These are phyloP conservation scores for Campoletis sonorensis DNA, from an alignment of 1,140 invertebrate genomes.

Conservation along the genomic window DNA sequence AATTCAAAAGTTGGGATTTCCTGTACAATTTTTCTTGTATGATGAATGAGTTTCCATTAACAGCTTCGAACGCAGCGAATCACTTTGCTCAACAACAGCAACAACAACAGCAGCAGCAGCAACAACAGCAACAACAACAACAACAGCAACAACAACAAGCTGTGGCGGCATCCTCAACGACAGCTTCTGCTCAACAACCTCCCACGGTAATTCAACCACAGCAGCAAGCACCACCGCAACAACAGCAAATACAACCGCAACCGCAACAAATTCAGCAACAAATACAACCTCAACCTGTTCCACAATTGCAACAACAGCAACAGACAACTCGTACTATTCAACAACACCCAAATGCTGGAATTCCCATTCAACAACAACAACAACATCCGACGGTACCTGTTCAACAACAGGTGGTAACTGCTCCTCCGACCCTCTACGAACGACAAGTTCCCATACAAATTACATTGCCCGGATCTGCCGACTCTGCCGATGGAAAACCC, in stretches of 20 bases:
- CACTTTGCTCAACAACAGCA: conserved; percentile 65
- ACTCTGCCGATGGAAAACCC: conserved; percentile 81
- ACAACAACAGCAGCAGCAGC: conserved; percentile 57
- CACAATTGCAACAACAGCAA: conserved; percentile 56
- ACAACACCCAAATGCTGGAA: conserved; percentile 59
- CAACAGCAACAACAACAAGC: conserved; percentile 60
- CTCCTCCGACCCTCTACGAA: conserved; percentile 68
- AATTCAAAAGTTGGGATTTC: neutral
- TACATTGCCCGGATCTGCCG: conserved; percentile 84
- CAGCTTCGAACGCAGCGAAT: conserved; percentile 65
- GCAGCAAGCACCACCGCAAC: conserved; percentile 45
- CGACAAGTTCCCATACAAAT: conserved; percentile 80
- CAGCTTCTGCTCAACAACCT: conserved; percentile 51
- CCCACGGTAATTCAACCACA: conserved; percentile 58
- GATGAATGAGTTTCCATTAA: too few species aligned
- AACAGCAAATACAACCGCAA: conserved; percentile 59
- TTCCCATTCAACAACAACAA: conserved; percentile 70
- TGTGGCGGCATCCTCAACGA: conserved; percentile 58
- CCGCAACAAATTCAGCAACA: conserved; percentile 50
- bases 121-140: conserved; percentile 63
- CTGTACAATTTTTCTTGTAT: neutral
- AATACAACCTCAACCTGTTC: conserved; percentile 30
- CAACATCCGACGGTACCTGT: conserved; percentile 64
- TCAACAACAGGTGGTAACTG: conserved; percentile 70
- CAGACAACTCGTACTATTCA: conserved; percentile 43